Evolutionary conservation across 2,888 invertebrate species (phyloP).

Genomic region (Luffia ferchaultella): DNA sequence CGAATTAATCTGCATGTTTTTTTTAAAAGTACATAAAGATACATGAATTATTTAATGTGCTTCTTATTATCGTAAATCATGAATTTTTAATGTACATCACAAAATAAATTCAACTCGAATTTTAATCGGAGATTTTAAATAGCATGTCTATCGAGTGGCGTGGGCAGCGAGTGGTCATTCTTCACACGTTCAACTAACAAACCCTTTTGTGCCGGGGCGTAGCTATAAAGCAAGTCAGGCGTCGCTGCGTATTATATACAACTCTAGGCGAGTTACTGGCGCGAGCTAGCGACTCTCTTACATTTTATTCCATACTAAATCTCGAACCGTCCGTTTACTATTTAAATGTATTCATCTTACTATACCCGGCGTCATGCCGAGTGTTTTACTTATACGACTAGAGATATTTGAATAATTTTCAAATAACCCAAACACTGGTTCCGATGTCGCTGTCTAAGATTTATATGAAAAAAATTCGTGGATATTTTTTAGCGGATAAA

Average conservation of each 20-base stretch:
- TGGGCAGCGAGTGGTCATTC: slow-evolving; percentile 37
- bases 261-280: slow-evolving; percentile 43
- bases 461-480: too few relatives aligned
- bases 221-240: slow-evolving; percentile 49
- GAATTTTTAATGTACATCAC: too few relatives aligned
- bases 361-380: slow-evolving; percentile 33
- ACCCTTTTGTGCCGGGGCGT: slow-evolving; percentile 51
- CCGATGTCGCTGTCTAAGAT: slow-evolving; percentile 1
- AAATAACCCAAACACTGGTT: slow-evolving; percentile 29
- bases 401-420: slow-evolving; percentile 53
- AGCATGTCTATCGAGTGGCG: slow-evolving; percentile 27
- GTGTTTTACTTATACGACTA: slow-evolving; percentile 13
- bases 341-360: slow-evolving; percentile 65
- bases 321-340: slow-evolving; percentile 56
- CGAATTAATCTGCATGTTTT: too few relatives aligned
- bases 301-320: slow-evolving; percentile 59
- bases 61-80: too few relatives aligned
- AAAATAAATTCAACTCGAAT: background rate
- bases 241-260: slow-evolving; percentile 36
- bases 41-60: too few relatives aligned
- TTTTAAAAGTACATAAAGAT: too few relatives aligned
- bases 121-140: background rate
- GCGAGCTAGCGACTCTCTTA: slow-evolving; percentile 31
- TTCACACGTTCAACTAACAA: slow-evolving; percentile 61
- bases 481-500: too few relatives aligned